A percentile compares a stretch with the other conserved stretches of the same genome.
These are phyloP conservation scores for Drosophila hawaiiensis DNA, from an alignment of 2,888 invertebrate species.

Conservation along the genomic window DNA sequence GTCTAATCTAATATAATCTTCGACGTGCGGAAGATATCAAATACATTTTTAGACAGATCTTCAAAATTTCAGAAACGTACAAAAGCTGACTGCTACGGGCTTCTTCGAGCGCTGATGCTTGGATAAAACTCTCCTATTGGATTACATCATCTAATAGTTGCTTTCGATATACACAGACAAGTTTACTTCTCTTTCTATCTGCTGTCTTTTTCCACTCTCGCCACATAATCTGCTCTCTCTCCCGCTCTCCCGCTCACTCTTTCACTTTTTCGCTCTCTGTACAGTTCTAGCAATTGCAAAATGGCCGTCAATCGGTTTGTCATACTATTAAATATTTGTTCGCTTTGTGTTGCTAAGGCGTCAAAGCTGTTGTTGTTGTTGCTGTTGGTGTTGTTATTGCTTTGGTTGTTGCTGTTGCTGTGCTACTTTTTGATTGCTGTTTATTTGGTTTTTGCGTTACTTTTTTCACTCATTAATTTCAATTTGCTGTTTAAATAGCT, in stretches of 20 bases:
- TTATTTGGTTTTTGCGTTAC: constrained; percentile 20
- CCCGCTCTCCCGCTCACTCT: background rate
- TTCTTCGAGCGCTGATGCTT: background rate
- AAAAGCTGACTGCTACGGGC: background rate
- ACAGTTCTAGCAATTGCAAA: constrained; percentile 35
- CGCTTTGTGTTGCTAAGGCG: constrained; percentile 53
- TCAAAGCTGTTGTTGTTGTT: constrained; percentile 9
- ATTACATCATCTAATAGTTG: constrained; percentile 21
- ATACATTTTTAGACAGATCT: background rate
- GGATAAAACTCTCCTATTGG: background rate
- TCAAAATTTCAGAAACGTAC: background rate
- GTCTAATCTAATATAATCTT: background rate
- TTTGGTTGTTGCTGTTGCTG: constrained; percentile 3
- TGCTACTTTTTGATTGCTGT: constrained; percentile 22
- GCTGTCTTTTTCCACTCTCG: constrained; percentile 1
- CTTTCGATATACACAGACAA: constrained; percentile 11
- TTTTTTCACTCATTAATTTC: constrained; percentile 55
- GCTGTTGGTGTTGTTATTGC: constrained; percentile 11
- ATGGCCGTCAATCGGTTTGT: constrained; percentile 45
- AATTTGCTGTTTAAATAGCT: constrained; percentile 59
- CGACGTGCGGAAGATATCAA: too few relatives aligned
- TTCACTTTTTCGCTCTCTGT: constrained; percentile 3
- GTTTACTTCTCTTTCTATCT: constrained; percentile 18
- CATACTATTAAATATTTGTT: constrained; percentile 43
- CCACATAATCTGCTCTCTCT: background rate